These are phyloP conservation scores for Vanessa atalanta DNA, from an alignment of 1,140 invertebrate genomes.

Conservation along the genomic window DNA sequence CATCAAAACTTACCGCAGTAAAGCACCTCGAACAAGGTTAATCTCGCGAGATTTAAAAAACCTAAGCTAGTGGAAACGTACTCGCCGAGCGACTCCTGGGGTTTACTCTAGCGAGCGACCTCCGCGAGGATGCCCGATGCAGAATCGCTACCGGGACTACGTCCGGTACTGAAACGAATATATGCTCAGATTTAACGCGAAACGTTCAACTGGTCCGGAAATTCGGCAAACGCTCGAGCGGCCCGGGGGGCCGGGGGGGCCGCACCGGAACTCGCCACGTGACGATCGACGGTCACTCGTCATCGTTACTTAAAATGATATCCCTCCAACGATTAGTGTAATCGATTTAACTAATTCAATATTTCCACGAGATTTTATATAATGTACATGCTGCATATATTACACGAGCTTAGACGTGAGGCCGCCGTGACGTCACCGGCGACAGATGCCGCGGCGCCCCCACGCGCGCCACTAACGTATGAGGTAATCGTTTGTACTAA, in stretches of 20 bases:
- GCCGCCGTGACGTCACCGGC: background rate
- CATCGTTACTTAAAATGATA: slow-evolving; percentile 34
- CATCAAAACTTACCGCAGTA: slow-evolving; percentile 19
- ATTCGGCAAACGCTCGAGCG: too few relatives aligned
- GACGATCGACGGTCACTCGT: slow-evolving; percentile 53
- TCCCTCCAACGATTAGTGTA: background rate
- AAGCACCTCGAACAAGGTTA: slow-evolving; percentile 32
- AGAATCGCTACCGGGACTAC: too few relatives aligned
- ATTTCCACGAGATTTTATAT: background rate
- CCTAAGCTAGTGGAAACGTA: slow-evolving; percentile 24
- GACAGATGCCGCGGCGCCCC: background rate
- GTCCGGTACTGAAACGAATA: too few relatives aligned
- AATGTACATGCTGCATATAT: background rate
- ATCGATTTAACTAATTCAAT: background rate
- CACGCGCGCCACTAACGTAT: too few relatives aligned
- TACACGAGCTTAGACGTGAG: background rate
- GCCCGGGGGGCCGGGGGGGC: background rate
- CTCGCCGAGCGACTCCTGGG: slow-evolving; percentile 39
- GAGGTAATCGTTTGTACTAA: slow-evolving; percentile 8
- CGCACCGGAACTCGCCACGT: slow-evolving; percentile 18
- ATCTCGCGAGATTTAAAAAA: slow-evolving; percentile 35
- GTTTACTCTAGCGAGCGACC: slow-evolving; percentile 43
- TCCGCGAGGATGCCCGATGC: too few relatives aligned
- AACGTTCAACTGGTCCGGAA: background rate
- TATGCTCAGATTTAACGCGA: too few relatives aligned